Conservation (phyloP, 2,797 vertebrate genomes). For the Muscicapa comitata region DNA sequence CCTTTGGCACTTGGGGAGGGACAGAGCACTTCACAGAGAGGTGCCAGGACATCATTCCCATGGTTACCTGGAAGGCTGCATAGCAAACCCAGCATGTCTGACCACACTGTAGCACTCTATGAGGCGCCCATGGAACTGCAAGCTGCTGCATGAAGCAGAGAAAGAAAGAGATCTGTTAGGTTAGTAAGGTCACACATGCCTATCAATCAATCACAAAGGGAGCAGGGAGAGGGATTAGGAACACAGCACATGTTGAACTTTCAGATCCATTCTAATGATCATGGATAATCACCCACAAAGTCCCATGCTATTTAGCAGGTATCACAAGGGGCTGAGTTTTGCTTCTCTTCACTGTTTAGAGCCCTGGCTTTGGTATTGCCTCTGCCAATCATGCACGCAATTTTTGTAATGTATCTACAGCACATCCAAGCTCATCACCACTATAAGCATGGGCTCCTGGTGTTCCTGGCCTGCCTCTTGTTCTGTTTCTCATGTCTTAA, state of each 20-base stretch:
- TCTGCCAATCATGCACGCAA: neutral
- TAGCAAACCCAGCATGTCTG: neutral
- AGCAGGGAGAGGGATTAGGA: neutral
- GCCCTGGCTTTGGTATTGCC: neutral
- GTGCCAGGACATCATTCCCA: neutral
- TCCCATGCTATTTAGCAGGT: neutral
- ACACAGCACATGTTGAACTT: neutral
- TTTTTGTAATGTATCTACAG: neutral
- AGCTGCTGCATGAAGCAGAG: neutral
- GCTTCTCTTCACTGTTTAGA: neutral
- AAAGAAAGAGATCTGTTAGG: neutral
- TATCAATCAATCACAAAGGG: neutral
- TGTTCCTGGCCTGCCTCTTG: neutral
- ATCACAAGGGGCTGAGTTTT: neutral
- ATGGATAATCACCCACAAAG: neutral
- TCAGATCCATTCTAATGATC: neutral
- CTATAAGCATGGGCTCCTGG: neutral
- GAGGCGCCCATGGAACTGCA: neutral
- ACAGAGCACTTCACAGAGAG: neutral
- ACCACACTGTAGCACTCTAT: neutral
- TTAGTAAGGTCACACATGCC: neutral
- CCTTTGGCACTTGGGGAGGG: neutral
- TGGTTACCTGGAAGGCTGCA: neutral
- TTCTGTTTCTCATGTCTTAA: neutral
- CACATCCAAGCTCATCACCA: neutral